Conservation (phyloP, 2,113 vertebrate species). For the Tauraco erythrolophus region DNA sequence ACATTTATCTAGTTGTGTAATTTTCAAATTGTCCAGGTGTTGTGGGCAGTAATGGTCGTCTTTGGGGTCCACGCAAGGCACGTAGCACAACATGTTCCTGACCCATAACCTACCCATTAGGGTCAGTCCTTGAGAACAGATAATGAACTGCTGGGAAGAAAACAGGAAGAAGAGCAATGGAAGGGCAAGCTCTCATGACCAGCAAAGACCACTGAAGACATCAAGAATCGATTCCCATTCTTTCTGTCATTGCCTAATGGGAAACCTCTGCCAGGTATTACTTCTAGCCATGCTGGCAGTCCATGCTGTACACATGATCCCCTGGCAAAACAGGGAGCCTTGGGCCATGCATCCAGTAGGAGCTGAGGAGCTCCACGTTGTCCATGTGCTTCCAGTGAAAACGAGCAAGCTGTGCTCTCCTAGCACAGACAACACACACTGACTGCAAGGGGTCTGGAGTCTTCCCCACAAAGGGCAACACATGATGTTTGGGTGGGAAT, state of each 20-base stretch:
- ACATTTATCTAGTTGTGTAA: neutral
- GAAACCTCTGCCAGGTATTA: neutral
- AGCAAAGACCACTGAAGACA: neutral
- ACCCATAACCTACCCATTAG: neutral
- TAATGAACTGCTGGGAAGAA: neutral
- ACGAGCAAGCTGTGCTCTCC: neutral
- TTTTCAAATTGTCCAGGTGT: neutral
- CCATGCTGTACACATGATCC: neutral
- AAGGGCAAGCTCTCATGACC: rapidly evolving
- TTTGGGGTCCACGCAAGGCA: neutral
- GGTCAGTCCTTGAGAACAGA: neutral
- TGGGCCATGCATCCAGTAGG: neutral
- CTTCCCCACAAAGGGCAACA: neutral
- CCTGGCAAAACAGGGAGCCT: neutral
- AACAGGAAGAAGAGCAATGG: neutral
- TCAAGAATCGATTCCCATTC: neutral
- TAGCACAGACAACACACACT: neutral
- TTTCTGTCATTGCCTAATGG: rapidly evolving
- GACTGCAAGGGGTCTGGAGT: neutral
- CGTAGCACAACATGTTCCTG: rapidly evolving
- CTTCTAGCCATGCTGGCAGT: neutral
- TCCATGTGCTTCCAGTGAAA: neutral
- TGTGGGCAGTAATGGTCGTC: neutral
- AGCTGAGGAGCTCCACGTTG: neutral
- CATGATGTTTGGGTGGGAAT: neutral